Evolutionary conservation across 2,113 vertebrate genomes (phyloP), one percentile per base, ranked within the genome.

Genomic region (Salvator merianae): DNA sequence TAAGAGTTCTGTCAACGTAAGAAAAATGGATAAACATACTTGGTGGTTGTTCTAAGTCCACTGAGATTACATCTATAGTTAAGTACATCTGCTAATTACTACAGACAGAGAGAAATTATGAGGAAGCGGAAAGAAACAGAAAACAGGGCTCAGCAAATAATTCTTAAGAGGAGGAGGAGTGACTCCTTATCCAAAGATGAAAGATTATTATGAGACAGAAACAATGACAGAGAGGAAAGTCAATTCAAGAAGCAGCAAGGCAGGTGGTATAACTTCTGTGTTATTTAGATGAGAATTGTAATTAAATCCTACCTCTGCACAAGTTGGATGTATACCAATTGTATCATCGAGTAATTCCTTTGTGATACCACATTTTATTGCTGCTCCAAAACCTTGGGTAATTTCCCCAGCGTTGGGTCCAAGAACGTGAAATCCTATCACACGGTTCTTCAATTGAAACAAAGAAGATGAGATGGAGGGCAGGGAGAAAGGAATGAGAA

Each of bases 371-470:
- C 98, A 99, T 88, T 99, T 99, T 94, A 99, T 99, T 75, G 99
- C 98, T 3, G 89, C 96, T 20, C 97, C 98, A 84, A 97, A 99
- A 69, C 99, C 99, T 70, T 99, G 99, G 7, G 98, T 99, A 82
- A 99, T 94, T 94, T 99, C 99, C 1, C 99, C 98, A 3, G 99
- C 98, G 30, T 98, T 99, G 0, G 99, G 99, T 30, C 98, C 99
- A 73, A 99, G 94, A 88, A 99, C 92, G 85, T 99, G 99, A 90
- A 99, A 97, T 72, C 99, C 98, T 34, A 99, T 89, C 76, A 99
- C 98, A 62, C 98, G 96, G 3, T 97, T 94, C 99, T 99, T 89
- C 69, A 77, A 81, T 20, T n/a, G 18, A 78, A 74, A 82, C 55
- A 59, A 59, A 59, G 1, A 86, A 40, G 20, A 18, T 68, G 63